These are phyloP conservation scores for Musca vetustissima DNA, from an alignment of 1,140 invertebrate genomes.

Conservation along the genomic window DNA sequence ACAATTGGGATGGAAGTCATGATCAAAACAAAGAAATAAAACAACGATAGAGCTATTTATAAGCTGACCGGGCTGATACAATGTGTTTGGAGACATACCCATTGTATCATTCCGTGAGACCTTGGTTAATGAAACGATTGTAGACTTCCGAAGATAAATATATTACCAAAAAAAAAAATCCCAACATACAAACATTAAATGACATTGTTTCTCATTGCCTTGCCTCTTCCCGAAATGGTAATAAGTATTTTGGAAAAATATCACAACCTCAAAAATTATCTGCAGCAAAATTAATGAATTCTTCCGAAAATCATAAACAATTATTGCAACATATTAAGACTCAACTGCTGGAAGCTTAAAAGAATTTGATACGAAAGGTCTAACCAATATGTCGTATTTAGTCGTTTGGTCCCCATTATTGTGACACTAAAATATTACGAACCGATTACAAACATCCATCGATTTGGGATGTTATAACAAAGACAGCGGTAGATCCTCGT, in stretches of 20 bases:
- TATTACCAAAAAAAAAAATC: slow-evolving; percentile 57
- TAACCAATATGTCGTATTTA: slow-evolving; percentile 66
- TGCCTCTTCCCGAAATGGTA: slow-evolving; percentile 76
- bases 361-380: slow-evolving; percentile 40
- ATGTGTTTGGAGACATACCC: no score
- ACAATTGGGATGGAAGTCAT: no score
- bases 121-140: slow-evolving; percentile 87
- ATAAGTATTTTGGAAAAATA: slow-evolving; percentile 65
- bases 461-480: slow-evolving; percentile 40
- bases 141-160: slow-evolving; percentile 61
- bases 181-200: slow-evolving; percentile 70
- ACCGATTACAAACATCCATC: slow-evolving; percentile 65
- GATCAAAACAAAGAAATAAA: no score
- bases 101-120: slow-evolving; percentile 97
- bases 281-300: slow-evolving; percentile 33
- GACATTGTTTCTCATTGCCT: slow-evolving; percentile 75
- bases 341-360: slow-evolving; percentile 65
- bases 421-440: slow-evolving; percentile 85
- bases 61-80: no score
- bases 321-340: slow-evolving; percentile 59
- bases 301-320: slow-evolving; percentile 42
- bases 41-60: no score
- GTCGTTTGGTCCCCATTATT: slow-evolving; percentile 87
- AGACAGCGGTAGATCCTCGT: slow-evolving; percentile 53
- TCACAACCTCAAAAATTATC: slow-evolving; percentile 57